phyloP scores from a whole-genome alignment of 2,888 invertebrate genomes.

The Colostygia pectinataria region DNA sequence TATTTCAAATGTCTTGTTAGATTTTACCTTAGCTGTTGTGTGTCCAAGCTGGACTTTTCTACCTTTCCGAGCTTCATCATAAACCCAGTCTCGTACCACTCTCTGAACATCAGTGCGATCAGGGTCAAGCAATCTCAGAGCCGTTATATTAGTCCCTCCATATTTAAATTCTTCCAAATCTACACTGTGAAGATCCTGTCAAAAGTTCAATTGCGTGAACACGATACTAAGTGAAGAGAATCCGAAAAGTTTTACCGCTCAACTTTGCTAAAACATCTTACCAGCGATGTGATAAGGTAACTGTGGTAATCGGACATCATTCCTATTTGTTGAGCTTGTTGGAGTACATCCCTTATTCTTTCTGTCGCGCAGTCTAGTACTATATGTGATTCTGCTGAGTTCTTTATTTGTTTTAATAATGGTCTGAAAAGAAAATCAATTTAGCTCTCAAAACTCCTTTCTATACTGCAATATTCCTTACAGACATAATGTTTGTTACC shows the following conservation, averaged over 20 bases:
- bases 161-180: conserved; percentile 97
- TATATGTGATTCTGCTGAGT: conserved; percentile 95
- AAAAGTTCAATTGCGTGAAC: conserved; percentile 36
- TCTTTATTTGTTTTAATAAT: conserved; percentile 94
- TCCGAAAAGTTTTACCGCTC: conserved; percentile 30
- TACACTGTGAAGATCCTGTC: conserved; percentile 94
- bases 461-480: neutral
- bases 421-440: conserved; percentile 85
- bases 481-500: conserved; percentile 73
- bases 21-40: conserved; percentile 79
- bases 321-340: conserved; percentile 97
- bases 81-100: conserved; percentile 91
- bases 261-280: conserved; percentile 67
- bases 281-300: conserved; percentile 95
- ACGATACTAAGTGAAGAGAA: conserved; percentile 19
- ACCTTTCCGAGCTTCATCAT: conserved; percentile 87
- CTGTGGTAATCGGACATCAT: conserved; percentile 98
- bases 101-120: conserved; percentile 90
- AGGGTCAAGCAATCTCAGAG: conserved; percentile 94
- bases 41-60: conserved; percentile 84
- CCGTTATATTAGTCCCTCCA: conserved; percentile 97
- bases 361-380: conserved; percentile 95
- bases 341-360: conserved; percentile 92
- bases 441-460: too few relatives aligned
- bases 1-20: neutral